These are phyloP conservation scores for Agrotis segetum DNA, from an alignment of 2,888 invertebrate species.

Conservation along the genomic window DNA sequence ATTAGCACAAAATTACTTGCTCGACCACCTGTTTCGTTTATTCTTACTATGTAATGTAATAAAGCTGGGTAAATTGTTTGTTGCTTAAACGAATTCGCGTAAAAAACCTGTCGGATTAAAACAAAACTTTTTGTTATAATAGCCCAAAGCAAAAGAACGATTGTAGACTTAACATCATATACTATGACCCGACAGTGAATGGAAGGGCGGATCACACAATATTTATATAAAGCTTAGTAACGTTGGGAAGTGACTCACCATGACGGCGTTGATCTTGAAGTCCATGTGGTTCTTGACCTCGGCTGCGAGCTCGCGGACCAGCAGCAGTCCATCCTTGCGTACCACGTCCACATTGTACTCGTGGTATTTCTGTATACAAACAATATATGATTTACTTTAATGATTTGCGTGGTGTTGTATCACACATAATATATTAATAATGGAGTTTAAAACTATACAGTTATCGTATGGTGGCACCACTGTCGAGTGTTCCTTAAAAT, in stretches of 20 bases:
- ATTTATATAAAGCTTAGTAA: constrained; percentile 1
- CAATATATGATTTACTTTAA: constrained; percentile 34
- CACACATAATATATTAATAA: too few relatives aligned
- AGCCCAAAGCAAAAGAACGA: too few relatives aligned
- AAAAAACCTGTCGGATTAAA: too few relatives aligned
- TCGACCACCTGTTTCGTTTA: neutral
- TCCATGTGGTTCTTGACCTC: constrained; percentile 98
- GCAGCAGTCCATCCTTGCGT: constrained; percentile 95
- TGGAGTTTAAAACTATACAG: too few relatives aligned
- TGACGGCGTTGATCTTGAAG: constrained; percentile 97
- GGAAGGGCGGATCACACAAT: neutral
- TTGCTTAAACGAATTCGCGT: neutral
- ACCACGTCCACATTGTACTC: constrained; percentile 94
- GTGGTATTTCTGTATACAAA: constrained; percentile 93
- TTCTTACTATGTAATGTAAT: too few relatives aligned
- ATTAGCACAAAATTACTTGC: neutral
- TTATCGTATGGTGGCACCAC: too few relatives aligned
- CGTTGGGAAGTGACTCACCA: constrained; percentile 85
- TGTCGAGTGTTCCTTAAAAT: too few relatives aligned
- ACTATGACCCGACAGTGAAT: too few relatives aligned
- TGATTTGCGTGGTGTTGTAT: too few relatives aligned
- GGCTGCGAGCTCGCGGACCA: constrained; percentile 96
- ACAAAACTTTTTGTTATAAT: too few relatives aligned
- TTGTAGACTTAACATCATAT: too few relatives aligned
- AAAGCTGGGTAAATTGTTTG: neutral